Evolutionary conservation across 2,797 vertebrate genomes (phyloP), one percentile per base, ranked within the genome.

Genomic region (Tachyglossus aculeatus): DNA sequence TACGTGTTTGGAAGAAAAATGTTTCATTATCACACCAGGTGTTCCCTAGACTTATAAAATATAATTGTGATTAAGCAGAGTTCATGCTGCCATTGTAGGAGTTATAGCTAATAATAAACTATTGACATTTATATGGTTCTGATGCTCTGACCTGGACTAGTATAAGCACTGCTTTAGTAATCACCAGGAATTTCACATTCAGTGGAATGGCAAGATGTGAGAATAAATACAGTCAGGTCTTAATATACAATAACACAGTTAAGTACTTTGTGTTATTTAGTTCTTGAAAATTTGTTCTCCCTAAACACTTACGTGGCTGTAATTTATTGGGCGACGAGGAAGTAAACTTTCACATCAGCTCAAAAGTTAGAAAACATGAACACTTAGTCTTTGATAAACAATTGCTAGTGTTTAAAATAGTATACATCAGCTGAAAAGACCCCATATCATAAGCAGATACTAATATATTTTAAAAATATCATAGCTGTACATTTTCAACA

Each of bases 1-100:
- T 41, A 72, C 41, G 36, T 36, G 33, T 81, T 79, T 72, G 77
- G 73, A 77, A 73, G 77, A 72, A 72, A 87, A 86, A 50, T 70
- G 79, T 83, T 77, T 82, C 87, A 71, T 80, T 85, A 50, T 7
- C 41, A 47, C 45, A 31, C 45, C 72, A 12, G 76, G 86, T 85
- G 57, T 89, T 83, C 83, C 71, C 44, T 64, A 80, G 80, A 67
- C 44, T 80, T 64, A 22, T 52, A 74, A 16, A 50, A 58, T 12
- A 2, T 67, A 72, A 66, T 56, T 56, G 80, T 57, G 86, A 77
- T 81, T 53, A 53, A 56, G 40, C 72, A 67, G 31, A 76, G 40
- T 69, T 66, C 43, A 31, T 72, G 67, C 72, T 77, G 76, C 81
- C 57, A 71, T 72, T 52, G 3, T 2, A 1, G 81, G 65, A 60